These are phyloP conservation scores for Busseola fusca DNA, from an alignment of 2,888 invertebrate species.

Conservation along the genomic window DNA sequence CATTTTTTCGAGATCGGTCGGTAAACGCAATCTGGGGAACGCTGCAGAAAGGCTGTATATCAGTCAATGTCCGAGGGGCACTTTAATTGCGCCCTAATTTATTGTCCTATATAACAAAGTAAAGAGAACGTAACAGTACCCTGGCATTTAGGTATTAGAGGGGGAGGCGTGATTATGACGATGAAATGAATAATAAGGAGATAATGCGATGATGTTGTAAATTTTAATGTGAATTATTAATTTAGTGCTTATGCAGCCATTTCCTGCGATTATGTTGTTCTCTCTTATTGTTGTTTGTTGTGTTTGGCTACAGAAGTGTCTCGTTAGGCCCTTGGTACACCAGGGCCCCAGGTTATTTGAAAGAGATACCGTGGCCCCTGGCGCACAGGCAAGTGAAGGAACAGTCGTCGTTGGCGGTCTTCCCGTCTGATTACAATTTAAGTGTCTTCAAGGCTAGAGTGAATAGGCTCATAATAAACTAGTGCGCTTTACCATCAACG, in stretches of 20 bases:
- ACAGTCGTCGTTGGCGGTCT: too few relatives aligned
- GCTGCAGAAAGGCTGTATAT: constrained; percentile 82
- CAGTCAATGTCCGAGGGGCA: constrained; percentile 84
- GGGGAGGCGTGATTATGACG: constrained; percentile 55
- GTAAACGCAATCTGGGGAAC: constrained; percentile 72
- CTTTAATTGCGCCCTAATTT: constrained; percentile 85
- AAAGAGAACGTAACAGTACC: constrained; percentile 56
- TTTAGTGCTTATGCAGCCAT: constrained; percentile 20
- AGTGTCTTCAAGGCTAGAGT: too few relatives aligned
- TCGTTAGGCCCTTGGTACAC: not conserved
- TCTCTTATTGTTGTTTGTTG: constrained; percentile 3
- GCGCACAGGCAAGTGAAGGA: too few relatives aligned
- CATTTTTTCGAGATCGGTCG: constrained; percentile 77
- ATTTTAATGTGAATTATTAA: constrained; percentile 28
- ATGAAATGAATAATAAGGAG: constrained; percentile 48
- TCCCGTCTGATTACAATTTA: too few relatives aligned
- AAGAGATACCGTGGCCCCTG: too few relatives aligned
- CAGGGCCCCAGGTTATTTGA: too few relatives aligned
- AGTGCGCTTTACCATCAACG: too few relatives aligned
- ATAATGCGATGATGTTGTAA: constrained; percentile 33
- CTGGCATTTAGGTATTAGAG: constrained; percentile 60
- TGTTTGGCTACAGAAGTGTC: not conserved
- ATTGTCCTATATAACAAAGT: constrained; percentile 70
- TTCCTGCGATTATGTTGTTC: not conserved
- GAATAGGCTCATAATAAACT: too few relatives aligned